Evolutionary conservation across 2,888 invertebrate genomes (phyloP), one percentile per base, ranked within the genome.

Genomic region (Mesochorus sp.): DNA sequence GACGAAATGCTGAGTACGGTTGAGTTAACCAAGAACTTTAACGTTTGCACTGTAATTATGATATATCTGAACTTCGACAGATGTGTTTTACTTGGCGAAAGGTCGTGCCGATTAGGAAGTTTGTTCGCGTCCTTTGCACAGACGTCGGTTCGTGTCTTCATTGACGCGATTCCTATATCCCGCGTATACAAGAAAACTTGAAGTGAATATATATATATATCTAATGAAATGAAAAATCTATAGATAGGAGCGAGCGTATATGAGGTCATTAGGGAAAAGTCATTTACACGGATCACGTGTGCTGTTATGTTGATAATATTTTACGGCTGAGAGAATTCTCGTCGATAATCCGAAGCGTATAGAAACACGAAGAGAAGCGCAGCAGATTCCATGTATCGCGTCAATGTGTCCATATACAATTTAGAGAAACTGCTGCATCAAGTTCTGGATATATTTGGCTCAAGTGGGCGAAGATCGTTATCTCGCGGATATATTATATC

Each of bases 271-370:
- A 6, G 19, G n/a, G 44, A 47, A 19, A 57, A 49, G 31, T 66
- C 5, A 51, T 59, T 59, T 19, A 34, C 19, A 14, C 42, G 28
- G 12, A 42, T 31, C 8, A 14, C 14, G 21, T 31, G 8, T n/a
- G n/a, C n/a, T n/a, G 21, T 10, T 21, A 10, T 26, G 14, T 8
- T 24, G 37, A 73, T 51, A 59, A 59, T 42, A 67, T 74, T 67
- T 49, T n/a, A 59, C 49, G 34, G 57, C 10, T 28, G 37, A 49
- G 8, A 47, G 26, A 39, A 51, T 6, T 51, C 42, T 21, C 39
- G 42, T n/a, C 10, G 12, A 34, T 55, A 37, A 39, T 28, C 10
- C 24, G 28, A 10, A n/a, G n/a, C n/a, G n/a, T n/a, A n/a, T n/a
- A n/a, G 24, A 21, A 14, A 42, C 24, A 14, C 12, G 2, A 44